Evolutionary conservation across 2,113 vertebrate genomes (phyloP), one percentile per base, ranked within the genome.

Genomic region (Alouatta palliata): DNA sequence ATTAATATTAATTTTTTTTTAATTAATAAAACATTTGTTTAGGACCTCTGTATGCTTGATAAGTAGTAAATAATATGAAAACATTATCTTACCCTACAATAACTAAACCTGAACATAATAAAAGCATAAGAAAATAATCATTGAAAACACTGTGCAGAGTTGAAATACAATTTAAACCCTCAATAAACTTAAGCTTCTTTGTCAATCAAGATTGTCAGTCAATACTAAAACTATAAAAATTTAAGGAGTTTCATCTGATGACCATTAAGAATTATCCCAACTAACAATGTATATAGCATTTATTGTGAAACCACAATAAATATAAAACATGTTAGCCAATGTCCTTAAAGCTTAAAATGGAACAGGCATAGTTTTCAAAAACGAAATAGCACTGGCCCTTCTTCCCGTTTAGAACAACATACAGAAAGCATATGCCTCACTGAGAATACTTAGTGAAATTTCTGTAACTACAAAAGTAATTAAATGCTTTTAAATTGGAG

Each of bases 351-450:
- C 64, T 85, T 95, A 86, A 66, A 83, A 71, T 40, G 35, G 45
- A 89, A 77, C 61, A 47, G 93, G 25, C 79, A 47, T 76, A 84
- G 79, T 21, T 84, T 73, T 77, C 54, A 90, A 96, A 37, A 91
- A 77, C 6, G 1, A 70, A 30, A 37, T 54, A n/a, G 27, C 21
- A 2, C 7, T 17, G 5, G 21, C 54, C 49, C 32, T 76, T 88
- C n/a, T 47, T 92, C 84, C 37, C 71, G 13, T 90, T 40, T 73
- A 19, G 32, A 94, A 77, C 13, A 52, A 70, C 32, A 61, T 40
- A 54, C 5, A 85, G 43, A 76, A 89, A 52, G 20, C 3, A 16
- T 2, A 61, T 11, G 8, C 27, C 45, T 68, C 37, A 37, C 7
- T 8, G 52, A 90, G 91, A 77, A 82, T 12, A 40, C 14, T 35